Percentiles rank a stretch among this genome's conserved stretches.
These are phyloP conservation scores for Drosophila miranda DNA, from an alignment of 1,140 invertebrate genomes.

Conservation along the genomic window DNA sequence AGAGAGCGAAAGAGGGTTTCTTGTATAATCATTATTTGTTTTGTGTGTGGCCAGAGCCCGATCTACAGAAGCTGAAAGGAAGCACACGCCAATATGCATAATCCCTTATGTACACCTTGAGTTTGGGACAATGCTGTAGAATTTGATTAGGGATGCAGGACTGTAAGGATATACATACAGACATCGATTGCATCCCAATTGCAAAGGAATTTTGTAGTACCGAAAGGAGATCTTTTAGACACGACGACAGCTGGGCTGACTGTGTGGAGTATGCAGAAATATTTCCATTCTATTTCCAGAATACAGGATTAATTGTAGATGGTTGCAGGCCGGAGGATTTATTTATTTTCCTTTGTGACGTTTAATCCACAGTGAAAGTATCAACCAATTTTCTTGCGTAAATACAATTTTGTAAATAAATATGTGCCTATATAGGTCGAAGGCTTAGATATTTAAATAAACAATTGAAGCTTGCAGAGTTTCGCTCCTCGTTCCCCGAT, in stretches of 20 bases:
- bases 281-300: too few relatives aligned
- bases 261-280: conserved; percentile 50
- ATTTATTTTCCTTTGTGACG: conserved; percentile 42
- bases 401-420: too few relatives aligned
- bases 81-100: conserved; percentile 61
- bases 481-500: too few relatives aligned
- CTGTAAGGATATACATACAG: neutral
- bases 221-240: conserved; percentile 20
- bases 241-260: conserved; percentile 48
- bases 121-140: conserved; percentile 32
- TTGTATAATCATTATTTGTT: conserved; percentile 49
- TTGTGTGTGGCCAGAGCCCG: conserved; percentile 18
- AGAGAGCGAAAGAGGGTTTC: conserved; percentile 16
- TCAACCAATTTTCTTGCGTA: too few relatives aligned
- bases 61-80: conserved; percentile 36
- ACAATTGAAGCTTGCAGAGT: too few relatives aligned
- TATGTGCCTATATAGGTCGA: too few relatives aligned
- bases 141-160: conserved; percentile 48
- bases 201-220: conserved; percentile 44
- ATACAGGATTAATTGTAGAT: conserved; percentile 10
- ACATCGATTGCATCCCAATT: conserved; percentile 53
- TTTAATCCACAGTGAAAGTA: conserved; percentile 41
- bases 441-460: too few relatives aligned
- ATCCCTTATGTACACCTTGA: conserved; percentile 62
- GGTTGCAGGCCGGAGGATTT: conserved; percentile 19